Percentiles rank a stretch among this genome's conserved stretches.
Conservation (phyloP, 2,797 vertebrate genomes). For the Tapera naevia region DNA sequence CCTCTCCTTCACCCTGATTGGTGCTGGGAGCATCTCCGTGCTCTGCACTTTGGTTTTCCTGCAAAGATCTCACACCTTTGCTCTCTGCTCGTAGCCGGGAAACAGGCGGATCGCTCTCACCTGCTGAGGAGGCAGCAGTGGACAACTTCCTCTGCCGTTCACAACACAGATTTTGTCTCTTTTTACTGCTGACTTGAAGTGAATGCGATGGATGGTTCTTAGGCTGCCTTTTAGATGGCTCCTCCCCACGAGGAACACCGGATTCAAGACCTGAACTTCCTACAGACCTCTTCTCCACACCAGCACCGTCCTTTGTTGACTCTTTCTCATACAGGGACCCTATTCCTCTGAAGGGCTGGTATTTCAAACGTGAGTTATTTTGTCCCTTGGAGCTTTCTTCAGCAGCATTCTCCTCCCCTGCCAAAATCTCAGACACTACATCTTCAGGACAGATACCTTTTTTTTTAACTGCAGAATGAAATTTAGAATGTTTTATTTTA, state of each 20-base stretch:
- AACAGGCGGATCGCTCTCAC: not conserved
- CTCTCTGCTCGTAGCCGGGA: slow-evolving; percentile 14
- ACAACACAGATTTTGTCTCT: not conserved
- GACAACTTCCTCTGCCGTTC: not conserved
- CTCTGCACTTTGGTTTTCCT: not conserved
- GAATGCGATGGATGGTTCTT: not conserved
- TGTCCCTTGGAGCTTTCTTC: slow-evolving; percentile 59
- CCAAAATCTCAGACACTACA: slow-evolving; percentile 84
- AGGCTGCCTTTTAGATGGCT: not conserved
- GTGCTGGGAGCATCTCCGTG: not conserved
- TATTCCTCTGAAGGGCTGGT: slow-evolving; percentile 87
- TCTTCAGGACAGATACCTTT: slow-evolving; percentile 80
- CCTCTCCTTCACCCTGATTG: not conserved
- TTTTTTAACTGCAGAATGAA: slow-evolving; percentile 22
- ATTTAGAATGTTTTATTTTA: not conserved
- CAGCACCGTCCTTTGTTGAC: not conserved
- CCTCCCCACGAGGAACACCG: not conserved
- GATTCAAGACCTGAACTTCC: slow-evolving; percentile 22
- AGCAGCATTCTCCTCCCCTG: slow-evolving; percentile 66
- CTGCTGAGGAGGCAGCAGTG: not conserved
- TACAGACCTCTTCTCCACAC: not conserved
- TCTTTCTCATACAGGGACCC: slow-evolving; percentile 67
- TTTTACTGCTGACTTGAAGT: not conserved
- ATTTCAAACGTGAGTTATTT: slow-evolving; percentile 29
- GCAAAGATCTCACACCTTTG: not conserved